phyloP scores from a whole-genome alignment of 2,888 invertebrate species.

The Spisula solida region DNA sequence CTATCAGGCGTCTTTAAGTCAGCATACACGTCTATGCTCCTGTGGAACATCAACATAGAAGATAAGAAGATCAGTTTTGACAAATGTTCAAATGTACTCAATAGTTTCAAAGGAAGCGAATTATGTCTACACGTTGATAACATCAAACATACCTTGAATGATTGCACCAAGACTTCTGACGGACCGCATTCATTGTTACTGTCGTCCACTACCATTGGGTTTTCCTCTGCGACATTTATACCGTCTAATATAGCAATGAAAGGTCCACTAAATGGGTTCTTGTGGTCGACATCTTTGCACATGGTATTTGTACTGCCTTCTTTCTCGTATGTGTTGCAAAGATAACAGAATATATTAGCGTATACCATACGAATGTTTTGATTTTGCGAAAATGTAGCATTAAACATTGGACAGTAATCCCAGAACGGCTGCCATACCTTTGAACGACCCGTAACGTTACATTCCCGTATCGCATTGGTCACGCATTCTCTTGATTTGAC shows the following conservation, averaged over 20 bases:
- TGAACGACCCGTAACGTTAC: not conserved
- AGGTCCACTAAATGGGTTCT: not conserved
- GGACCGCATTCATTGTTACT: not conserved
- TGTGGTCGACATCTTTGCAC: not conserved
- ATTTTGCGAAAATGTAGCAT: not conserved
- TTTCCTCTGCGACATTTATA: not conserved
- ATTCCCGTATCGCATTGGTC: not conserved
- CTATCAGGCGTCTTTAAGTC: no score
- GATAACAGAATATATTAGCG: not conserved
- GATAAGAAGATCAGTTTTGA: no score
- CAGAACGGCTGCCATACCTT: not conserved
- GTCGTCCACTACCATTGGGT: not conserved
- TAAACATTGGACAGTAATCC: not conserved
- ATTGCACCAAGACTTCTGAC: not conserved
- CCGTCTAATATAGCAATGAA: not conserved
- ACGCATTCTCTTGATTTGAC: not conserved
- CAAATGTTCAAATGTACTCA: no score
- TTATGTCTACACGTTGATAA: no score
- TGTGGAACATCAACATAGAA: no score
- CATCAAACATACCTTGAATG: not conserved
- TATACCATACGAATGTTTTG: not conserved
- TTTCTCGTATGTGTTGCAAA: not conserved
- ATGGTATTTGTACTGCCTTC: not conserved
- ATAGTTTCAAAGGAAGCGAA: no score
- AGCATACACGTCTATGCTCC: no score